These are phyloP conservation scores for Oncorhynchus keta DNA, from an alignment of 2,113 vertebrate species.

Conservation along the genomic window DNA sequence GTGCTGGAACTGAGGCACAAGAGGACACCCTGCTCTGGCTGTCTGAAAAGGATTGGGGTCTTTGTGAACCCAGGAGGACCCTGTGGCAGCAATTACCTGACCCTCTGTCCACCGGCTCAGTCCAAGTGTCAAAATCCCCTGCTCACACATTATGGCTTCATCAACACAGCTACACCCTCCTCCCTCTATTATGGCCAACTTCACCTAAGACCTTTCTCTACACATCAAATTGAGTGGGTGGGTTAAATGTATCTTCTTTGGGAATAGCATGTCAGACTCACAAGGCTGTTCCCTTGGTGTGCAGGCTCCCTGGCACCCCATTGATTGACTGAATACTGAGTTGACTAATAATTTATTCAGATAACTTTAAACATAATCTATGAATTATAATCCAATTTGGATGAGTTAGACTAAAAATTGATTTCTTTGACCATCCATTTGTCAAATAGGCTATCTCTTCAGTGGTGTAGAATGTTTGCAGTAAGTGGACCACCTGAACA, in stretches of 20 bases:
- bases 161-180: not conserved
- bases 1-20: not conserved
- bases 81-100: not conserved
- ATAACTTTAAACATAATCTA: not conserved
- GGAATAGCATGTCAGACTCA: no score
- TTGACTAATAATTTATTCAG: not conserved
- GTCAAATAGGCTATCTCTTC: not conserved
- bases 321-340: not conserved
- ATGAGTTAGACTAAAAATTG: not conserved
- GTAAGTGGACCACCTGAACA: conserved; percentile 24
- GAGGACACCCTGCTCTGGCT: not conserved
- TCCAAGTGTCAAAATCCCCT: not conserved
- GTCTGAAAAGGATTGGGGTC: not conserved
- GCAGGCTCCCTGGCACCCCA: not conserved
- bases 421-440: not conserved
- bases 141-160: not conserved
- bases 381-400: not conserved
- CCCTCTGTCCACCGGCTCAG: not conserved
- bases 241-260: no score
- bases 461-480: not conserved
- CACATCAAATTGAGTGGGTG: not conserved
- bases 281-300: not conserved
- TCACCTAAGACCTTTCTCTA: not conserved
- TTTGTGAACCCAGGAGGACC: not conserved
- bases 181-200: not conserved